Evolutionary conservation across 2,888 invertebrate genomes (phyloP).

Genomic region (Plagodis pulveraria): DNA sequence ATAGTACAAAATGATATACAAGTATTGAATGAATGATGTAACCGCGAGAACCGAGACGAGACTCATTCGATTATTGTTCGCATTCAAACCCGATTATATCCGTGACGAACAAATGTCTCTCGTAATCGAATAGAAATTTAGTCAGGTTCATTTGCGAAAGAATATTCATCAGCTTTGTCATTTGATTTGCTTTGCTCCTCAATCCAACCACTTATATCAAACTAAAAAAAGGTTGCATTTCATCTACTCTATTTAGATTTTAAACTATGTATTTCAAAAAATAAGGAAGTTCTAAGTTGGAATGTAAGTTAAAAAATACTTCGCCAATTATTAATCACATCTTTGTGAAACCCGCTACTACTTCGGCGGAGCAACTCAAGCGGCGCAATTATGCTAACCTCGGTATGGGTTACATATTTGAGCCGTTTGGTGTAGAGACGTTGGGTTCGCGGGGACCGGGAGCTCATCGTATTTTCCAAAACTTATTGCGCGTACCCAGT

Average conservation of each 20-base stretch:
- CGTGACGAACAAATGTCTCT: conserved; percentile 45
- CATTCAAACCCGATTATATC: conserved; percentile 55
- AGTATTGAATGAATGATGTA: conserved; percentile 36
- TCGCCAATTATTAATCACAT: no score
- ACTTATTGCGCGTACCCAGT: no score
- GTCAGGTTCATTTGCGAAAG: conserved; percentile 26
- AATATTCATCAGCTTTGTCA: conserved; percentile 23
- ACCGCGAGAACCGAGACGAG: conserved; percentile 45
- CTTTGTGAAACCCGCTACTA: no score
- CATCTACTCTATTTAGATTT: background rate
- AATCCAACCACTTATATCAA: conserved; percentile 1
- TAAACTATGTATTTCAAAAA: background rate
- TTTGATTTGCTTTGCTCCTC: conserved; percentile 28
- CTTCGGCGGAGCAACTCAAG: no score
- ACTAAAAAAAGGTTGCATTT: background rate
- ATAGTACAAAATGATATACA: conserved; percentile 6
- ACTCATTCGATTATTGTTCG: conserved; percentile 67
- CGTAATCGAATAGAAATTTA: conserved; percentile 36
- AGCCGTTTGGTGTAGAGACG: no score
- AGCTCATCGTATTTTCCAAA: no score
- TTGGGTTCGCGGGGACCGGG: no score
- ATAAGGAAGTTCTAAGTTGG: background rate
- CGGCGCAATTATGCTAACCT: no score
- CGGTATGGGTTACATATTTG: no score
- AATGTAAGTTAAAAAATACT: background rate